Evolutionary conservation across 2,113 vertebrate species (phyloP), one percentile per base, ranked within the genome.

Genomic region (Tenrec ecaudatus): DNA sequence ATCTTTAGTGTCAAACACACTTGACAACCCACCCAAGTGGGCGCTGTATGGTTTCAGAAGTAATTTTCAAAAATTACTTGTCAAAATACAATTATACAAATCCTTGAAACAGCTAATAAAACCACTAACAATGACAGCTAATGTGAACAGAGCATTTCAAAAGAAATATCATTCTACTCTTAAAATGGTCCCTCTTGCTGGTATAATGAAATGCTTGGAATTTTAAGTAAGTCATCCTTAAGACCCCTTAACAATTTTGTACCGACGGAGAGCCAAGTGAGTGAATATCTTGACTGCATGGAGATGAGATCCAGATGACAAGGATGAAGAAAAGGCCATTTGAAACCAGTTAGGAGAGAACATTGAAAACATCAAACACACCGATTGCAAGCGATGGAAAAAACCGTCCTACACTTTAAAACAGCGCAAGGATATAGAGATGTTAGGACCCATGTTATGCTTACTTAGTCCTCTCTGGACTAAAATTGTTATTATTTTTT

Each of bases 261-360:
- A 17, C 95, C 93, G 90, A 93, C 96, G 84, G 84, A 66, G 68
- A 95, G 93, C 95, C 93, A 94, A 86, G 86, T 95, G 95, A 82
- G 95, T 96, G 91, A 97, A 94, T 95, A 75, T 92, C 95, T 97
- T 95, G 62, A 66, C 81, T 89, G 94, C 96, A 90, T 91, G 84
- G 81, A 96, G 89, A 97, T 96, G 95, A 97, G 88, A 97, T 97
- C 97, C 97, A 98, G 96, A 97, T 97, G 97, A 95, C 27, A 69
- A 83, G 91, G 95, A 66, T 0, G 0, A 86, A 93, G 90, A 94
- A 29, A 75, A 62, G 96, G 31, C 53, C 47, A 53, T 93, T 90
- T 89, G 75, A 94, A 95, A 7, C 2, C 29, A 29, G 75, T 91
- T 87, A 88, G 77, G 96, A 89, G 81, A 94, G 57, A 95, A 94